A percentile compares a stretch with the other conserved stretches of the same genome.
phyloP scores from a whole-genome alignment of 1,140 invertebrate genomes.

The Pseudomyrmex cubaensis region DNA sequence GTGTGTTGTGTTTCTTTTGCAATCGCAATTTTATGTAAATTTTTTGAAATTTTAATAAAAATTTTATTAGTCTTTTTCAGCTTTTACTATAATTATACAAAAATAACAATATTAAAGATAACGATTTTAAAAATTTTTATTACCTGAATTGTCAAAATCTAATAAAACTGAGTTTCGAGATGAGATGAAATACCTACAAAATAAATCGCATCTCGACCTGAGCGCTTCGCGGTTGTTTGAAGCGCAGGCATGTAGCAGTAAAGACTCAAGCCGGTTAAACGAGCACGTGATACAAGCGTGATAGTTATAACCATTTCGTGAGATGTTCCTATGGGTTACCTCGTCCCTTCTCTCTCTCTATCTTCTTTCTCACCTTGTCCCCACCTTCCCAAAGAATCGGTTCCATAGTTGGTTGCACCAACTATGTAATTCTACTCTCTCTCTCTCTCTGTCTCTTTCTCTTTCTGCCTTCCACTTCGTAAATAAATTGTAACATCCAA shows the following conservation, averaged over 20 bases:
- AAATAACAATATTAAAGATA: background rate
- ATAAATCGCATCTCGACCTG: background rate
- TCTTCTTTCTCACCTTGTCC: background rate
- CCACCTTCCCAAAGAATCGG: background rate
- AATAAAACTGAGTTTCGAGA: background rate
- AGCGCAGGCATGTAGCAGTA: constrained; percentile 17
- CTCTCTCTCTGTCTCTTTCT: background rate
- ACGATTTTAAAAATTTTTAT: background rate
- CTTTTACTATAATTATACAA: background rate
- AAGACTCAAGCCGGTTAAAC: constrained; percentile 57
- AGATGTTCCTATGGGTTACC: constrained; percentile 5
- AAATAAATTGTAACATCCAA: too few relatives aligned
- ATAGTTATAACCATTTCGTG: constrained; percentile 26
- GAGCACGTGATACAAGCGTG: constrained; percentile 71
- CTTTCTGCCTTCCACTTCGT: background rate
- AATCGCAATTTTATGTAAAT: too few relatives aligned
- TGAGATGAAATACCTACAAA: background rate
- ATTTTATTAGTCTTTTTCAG: too few relatives aligned
- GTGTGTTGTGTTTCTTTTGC: too few relatives aligned
- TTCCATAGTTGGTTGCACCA: background rate
- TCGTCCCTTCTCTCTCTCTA: background rate
- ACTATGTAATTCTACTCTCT: background rate
- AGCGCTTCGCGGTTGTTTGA: background rate
- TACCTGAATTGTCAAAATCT: too few relatives aligned
- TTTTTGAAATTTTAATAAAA: too few relatives aligned